Conservation (phyloP, 1,140 invertebrate species). For the Proales similis region DNA sequence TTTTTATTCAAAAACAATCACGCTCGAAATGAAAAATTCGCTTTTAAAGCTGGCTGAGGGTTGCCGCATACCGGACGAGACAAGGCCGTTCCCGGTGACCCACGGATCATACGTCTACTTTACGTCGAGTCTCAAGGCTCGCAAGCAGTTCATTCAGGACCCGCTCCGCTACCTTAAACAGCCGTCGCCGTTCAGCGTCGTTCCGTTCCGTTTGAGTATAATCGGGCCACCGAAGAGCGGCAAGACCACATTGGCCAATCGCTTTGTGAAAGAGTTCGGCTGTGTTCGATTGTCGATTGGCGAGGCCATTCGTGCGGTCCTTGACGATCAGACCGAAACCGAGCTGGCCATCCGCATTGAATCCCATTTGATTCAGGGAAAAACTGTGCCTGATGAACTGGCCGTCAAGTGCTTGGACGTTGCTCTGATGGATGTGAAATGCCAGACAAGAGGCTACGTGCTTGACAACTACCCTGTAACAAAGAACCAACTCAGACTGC, state of each 20-base stretch:
- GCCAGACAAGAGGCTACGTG: conserved; percentile 51
- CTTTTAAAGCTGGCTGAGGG: conserved; percentile 46
- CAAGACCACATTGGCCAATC: conserved; percentile 51
- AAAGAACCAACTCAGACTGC: conserved; percentile 47
- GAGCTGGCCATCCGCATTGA: conserved; percentile 45
- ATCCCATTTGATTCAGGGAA: conserved; percentile 45
- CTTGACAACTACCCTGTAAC: conserved; percentile 52
- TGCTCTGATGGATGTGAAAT: conserved; percentile 48
- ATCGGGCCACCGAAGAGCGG: conserved; percentile 54
- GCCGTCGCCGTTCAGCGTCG: conserved; percentile 48
- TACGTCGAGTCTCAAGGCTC: conserved; percentile 42
- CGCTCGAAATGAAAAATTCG: neutral
- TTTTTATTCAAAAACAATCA: neutral
- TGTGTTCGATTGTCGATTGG: conserved; percentile 49
- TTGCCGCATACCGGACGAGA: conserved; percentile 48
- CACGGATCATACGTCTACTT: conserved; percentile 51
- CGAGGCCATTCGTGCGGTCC: conserved; percentile 47
- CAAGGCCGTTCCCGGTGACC: conserved; percentile 46
- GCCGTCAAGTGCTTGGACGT: conserved; percentile 49
- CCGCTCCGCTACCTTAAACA: conserved; percentile 49
- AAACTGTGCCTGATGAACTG: conserved; percentile 49
- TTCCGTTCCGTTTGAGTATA: conserved; percentile 50
- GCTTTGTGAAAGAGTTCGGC: conserved; percentile 51
- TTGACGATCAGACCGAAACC: conserved; percentile 46
- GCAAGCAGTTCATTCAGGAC: conserved; percentile 47